Evolutionary conservation across 2,888 invertebrate genomes (phyloP), one percentile per base, ranked within the genome.

Genomic region (Sicus ferrugineus): DNA sequence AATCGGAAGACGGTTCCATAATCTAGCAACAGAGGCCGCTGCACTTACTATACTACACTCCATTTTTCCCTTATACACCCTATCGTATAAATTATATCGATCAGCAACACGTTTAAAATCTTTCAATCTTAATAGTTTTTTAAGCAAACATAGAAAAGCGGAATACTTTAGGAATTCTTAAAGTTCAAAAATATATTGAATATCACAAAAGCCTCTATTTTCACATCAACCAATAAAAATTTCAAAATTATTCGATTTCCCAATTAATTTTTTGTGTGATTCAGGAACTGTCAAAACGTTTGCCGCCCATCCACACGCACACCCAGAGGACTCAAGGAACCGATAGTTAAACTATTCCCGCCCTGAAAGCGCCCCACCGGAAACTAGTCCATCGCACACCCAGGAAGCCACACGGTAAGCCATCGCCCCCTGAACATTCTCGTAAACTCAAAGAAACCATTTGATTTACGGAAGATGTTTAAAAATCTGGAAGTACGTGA

Each of bases 401-500:
- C n/a, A n/a, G n/a, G n/a, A n/a, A n/a, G n/a, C n/a, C n/a, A n/a
- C n/a, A n/a, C n/a, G n/a, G n/a, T n/a, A n/a, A n/a, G n/a, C n/a
- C n/a, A n/a, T n/a, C 5, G 19, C 14, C 46, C 46, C 5, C 46
- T 38, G 14, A 46, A 9, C 19, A 46, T 46, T 46, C n/a, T 23
- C 14, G 28, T 6, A 1, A 2, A 26, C 23, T 4, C 28, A 23
- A 26, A 2, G 1, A 9, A 28, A 23, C 11, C 23, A 23, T 23
- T 21, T 7, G 50, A 21, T 5, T 28, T 11, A 31, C 52, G 56
- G 66, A 69, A 58, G 31, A 76, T 75, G 75, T 59, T 69, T 11
- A 75, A 73, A 67, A 73, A 74, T 71, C 62, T 71, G 65, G 74
- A 75, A 70, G 59, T 75, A 48, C 76, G 75, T 67, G 75, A 75